A percentile compares a stretch with the other conserved stretches of the same genome.
Evolutionary conservation across 2,113 vertebrate species (phyloP).

Genomic region (Parus major): DNA sequence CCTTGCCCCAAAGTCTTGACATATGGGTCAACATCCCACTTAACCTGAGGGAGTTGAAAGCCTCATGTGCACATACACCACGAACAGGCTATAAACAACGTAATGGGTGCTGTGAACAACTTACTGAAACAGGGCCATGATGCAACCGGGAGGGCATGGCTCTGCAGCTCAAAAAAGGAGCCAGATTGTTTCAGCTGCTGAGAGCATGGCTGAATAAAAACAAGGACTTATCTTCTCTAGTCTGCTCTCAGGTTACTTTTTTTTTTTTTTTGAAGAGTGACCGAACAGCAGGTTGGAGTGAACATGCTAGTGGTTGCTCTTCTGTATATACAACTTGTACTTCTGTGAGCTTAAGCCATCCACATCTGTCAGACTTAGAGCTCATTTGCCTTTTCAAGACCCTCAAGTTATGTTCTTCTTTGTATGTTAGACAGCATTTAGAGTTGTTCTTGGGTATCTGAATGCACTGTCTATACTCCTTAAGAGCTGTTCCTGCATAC

Average conservation of each 20-base stretch:
- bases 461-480: background rate
- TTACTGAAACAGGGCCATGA: background rate
- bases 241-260: background rate
- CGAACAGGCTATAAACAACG: background rate
- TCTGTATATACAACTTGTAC: background rate
- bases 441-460: background rate
- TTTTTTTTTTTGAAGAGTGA: background rate
- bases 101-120: background rate
- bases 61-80: rapidly evolving
- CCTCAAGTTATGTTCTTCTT: background rate
- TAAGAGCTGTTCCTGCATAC: background rate
- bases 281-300: background rate
- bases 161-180: background rate
- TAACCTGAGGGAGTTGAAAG: background rate
- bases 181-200: background rate
- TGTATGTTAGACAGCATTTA: background rate
- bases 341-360: background rate
- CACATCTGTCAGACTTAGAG: background rate
- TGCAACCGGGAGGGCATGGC: background rate
- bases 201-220: background rate
- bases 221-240: background rate
- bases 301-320: background rate
- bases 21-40: background rate
- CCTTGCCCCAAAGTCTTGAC: background rate
- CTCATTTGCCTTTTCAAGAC: background rate